Percentiles rank a stretch among this genome's conserved stretches.
Conservation (phyloP, 2,797 vertebrate genomes). For the Gorsachius magnificus region DNA sequence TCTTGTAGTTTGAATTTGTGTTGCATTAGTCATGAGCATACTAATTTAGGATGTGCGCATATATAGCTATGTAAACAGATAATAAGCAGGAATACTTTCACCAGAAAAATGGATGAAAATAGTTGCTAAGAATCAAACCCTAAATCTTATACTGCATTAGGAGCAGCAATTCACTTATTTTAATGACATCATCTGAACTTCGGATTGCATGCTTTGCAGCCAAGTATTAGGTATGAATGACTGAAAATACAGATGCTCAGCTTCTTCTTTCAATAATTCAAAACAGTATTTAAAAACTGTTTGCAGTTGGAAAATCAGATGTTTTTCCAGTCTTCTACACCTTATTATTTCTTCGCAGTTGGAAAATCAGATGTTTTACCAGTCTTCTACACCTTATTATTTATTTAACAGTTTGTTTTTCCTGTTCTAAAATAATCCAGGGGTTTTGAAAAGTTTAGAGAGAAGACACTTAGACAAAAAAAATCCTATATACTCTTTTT, state of each 20-base stretch:
- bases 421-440: background rate
- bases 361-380: background rate
- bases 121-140: background rate
- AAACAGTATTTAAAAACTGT: background rate
- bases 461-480: background rate
- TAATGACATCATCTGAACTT: constrained; percentile 1
- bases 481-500: background rate
- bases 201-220: background rate
- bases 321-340: background rate
- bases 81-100: background rate
- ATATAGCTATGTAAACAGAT: background rate
- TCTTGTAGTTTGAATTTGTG: background rate
- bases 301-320: background rate
- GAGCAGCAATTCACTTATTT: background rate
- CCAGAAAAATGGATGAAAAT: background rate
- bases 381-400: background rate
- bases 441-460: background rate
- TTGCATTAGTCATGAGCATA: background rate
- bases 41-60: background rate
- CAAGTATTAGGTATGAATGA: background rate
- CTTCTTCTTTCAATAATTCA: background rate
- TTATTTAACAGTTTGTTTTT: background rate
- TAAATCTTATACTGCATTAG: background rate
- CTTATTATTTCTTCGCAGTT: background rate
- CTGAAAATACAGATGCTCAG: background rate